phyloP scores from a whole-genome alignment of 2,797 vertebrate species.

The Clarias pachynema region DNA sequence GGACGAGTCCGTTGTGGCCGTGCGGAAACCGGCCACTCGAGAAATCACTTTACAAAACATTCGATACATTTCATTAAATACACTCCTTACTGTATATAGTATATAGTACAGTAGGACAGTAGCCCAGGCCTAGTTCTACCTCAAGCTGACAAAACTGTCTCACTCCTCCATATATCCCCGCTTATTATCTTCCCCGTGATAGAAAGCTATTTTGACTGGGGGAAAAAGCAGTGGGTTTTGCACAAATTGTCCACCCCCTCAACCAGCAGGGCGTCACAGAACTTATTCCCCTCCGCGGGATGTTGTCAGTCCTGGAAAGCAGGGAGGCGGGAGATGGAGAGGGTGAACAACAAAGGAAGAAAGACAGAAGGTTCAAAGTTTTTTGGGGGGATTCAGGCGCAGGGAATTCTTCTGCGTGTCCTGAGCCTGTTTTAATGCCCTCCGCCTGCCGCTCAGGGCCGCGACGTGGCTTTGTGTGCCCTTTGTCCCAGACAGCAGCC shows the following conservation, averaged over 20 bases:
- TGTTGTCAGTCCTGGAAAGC: constrained; percentile 55
- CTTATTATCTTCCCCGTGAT: constrained; percentile 52
- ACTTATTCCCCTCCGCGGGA: constrained; percentile 55
- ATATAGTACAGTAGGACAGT: background rate
- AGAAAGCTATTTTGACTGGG: constrained; percentile 54
- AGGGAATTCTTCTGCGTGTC: constrained; percentile 50
- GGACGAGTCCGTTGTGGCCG: background rate
- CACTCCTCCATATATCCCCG: constrained; percentile 46
- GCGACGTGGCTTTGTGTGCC: constrained; percentile 51
- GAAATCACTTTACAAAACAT: background rate
- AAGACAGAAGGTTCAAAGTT: constrained; percentile 60
- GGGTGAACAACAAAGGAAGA: constrained; percentile 48
- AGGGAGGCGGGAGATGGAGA: constrained; percentile 40
- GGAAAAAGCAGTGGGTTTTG: constrained; percentile 40
- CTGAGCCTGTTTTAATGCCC: constrained; percentile 61
- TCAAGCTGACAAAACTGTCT: constrained; percentile 12
- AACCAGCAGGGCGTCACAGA: constrained; percentile 57
- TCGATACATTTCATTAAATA: background rate
- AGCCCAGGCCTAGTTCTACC: constrained; percentile 12
- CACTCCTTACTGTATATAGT: background rate
- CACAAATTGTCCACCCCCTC: constrained; percentile 43
- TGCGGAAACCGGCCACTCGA: too few relatives aligned
- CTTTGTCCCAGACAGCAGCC: constrained; percentile 60
- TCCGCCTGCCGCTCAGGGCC: constrained; percentile 48
- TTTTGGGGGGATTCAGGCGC: constrained; percentile 40